Base-by-base conservation (phyloP, 2,797 vertebrate genomes). In the Poeciliopsis turneri region DNA sequence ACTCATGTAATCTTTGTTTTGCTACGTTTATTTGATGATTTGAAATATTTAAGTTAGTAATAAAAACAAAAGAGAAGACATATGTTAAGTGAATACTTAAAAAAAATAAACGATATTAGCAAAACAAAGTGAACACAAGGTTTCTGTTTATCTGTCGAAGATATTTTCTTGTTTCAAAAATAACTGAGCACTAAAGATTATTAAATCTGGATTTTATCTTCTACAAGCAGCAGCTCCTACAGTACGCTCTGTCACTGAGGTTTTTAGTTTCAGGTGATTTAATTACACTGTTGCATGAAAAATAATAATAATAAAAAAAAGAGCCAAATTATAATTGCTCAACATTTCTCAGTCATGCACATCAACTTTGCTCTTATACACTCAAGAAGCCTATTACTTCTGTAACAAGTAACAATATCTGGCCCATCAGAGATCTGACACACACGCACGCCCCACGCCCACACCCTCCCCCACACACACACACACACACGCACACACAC, bases 351-450 rank as follows among this genome's bases (percentile, higher is more conserved):
- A 51, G 45, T 51, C 61, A 41, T 28, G 64, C 18, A 59, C 12
- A 28, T 59, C 20, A 20, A 30, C 12, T 30, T 23, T 2, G 59
- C 57, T 74, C 55, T 15, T 53, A 68, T 25, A 69, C 39, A 15
- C 4, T 74, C 25, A 11, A 23, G 45, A 76, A 71, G 23, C 41
- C 25, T 10, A 39, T 49, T 53, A 69, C 16, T 45, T 45, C n/a
- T 8, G 39, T n/a, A 28, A 36, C 39, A 36, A 66, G 23, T 73
- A 45, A 71, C 41, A 75, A 72, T 36, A 69, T 87, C 20, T 72
- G 72, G 79, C 75, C 78, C 55, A 74, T 82, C 83, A 72, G 33
- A 76, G 74, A 81, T 87, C 72, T 78, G 71, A 0, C 20, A 76
- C 41, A 73, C 74, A 61, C 25, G 77, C 68, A 74, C 53, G 76